Evolutionary conservation across 2,113 vertebrate species (phyloP).

Genomic region (Psammodynastes pulverulentus): DNA sequence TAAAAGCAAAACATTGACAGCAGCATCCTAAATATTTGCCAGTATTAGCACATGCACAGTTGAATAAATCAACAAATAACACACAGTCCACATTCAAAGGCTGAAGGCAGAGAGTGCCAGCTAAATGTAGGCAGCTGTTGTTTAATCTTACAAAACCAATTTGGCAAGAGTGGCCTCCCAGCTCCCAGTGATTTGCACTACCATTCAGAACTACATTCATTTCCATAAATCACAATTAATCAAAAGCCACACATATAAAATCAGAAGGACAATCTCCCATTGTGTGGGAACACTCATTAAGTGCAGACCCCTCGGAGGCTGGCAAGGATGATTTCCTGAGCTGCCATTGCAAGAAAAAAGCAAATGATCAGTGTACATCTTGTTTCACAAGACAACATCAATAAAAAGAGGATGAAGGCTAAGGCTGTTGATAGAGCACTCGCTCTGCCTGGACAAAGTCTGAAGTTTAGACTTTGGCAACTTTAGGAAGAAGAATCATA

Average conservation of each 20-base stretch:
- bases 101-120: neutral
- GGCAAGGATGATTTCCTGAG: neutral
- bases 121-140: neutral
- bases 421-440: neutral
- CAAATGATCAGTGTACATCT: neutral
- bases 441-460: neutral
- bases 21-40: conserved; percentile 25
- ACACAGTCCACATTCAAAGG: conserved; percentile 2
- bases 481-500: neutral
- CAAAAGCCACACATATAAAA: neutral
- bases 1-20: conserved; percentile 29
- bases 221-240: neutral
- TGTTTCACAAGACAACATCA: neutral
- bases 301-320: neutral
- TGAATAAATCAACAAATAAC: conserved; percentile 11
- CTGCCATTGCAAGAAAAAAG: neutral
- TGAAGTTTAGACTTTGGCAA: neutral
- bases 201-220: neutral
- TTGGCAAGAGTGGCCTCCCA: neutral
- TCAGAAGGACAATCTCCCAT: neutral
- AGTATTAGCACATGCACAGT: conserved; percentile 17
- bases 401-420: neutral
- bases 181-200: neutral
- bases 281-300: neutral
- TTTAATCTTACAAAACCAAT: neutral